Conservation (phyloP, 2,797 vertebrate genomes). For the Chelon labrosus region DNA sequence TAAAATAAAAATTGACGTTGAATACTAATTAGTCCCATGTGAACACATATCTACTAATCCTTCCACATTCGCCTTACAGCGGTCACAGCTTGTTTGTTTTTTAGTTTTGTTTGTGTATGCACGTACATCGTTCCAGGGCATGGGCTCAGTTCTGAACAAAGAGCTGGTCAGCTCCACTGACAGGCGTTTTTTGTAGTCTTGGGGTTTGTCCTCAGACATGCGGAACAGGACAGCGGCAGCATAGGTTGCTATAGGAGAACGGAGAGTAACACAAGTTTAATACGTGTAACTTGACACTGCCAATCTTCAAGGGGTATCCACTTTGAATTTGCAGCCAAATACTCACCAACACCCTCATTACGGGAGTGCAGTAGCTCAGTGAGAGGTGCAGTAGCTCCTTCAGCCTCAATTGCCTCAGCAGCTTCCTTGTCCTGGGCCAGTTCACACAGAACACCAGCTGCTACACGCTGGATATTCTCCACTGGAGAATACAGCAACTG, state of each 20-base stretch:
- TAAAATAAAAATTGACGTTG: too few species aligned
- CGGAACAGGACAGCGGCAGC: conserved; percentile 98
- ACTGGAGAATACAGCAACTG: conserved; percentile 98
- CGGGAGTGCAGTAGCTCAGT: conserved; percentile 97
- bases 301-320: background rate
- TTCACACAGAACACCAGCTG: conserved; percentile 98
- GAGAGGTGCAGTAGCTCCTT: conserved; percentile 97
- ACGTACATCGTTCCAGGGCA: conserved; percentile 97
- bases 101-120: background rate
- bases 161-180: conserved; percentile 98
- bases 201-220: conserved; percentile 99
- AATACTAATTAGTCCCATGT: background rate
- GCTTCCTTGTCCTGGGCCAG: conserved; percentile 99
- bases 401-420: conserved; percentile 97
- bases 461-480: conserved; percentile 98
- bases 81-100: background rate
- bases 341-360: conserved; percentile 98
- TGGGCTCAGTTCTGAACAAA: conserved; percentile 97
- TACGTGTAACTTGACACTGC: background rate
- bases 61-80: background rate
- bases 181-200: conserved; percentile 98
- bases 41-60: background rate
- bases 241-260: conserved; percentile 89
- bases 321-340: background rate
- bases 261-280: background rate